phyloP scores from a whole-genome alignment of 2,797 vertebrate species.

The Sparidentex hasta region DNA sequence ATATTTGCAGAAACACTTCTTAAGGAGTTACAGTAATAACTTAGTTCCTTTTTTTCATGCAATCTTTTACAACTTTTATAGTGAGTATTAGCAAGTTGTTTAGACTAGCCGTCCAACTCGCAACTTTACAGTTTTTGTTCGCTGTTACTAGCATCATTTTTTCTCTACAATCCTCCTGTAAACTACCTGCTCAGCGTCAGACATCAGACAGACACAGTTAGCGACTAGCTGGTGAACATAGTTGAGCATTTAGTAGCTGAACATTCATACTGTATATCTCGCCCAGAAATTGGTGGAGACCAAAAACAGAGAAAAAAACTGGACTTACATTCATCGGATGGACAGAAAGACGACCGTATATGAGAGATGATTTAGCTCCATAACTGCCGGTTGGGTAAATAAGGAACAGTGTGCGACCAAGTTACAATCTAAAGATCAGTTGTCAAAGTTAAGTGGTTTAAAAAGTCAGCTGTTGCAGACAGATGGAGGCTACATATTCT shows the following conservation, averaged over 20 bases:
- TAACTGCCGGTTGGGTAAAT: not conserved
- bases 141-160: not conserved
- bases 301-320: constrained; percentile 1
- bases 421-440: not conserved
- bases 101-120: too few relatives aligned
- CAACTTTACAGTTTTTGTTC: not conserved
- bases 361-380: not conserved
- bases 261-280: not conserved
- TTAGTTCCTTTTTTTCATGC: not conserved
- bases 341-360: not conserved
- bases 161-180: too few relatives aligned
- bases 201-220: too few relatives aligned
- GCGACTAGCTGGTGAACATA: too few relatives aligned
- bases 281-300: not conserved
- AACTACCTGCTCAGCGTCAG: too few relatives aligned
- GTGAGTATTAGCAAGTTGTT: not conserved
- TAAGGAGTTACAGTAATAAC: not conserved
- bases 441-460: not conserved
- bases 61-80: not conserved
- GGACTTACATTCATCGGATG: not conserved
- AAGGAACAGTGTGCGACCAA: not conserved
- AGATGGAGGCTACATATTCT: not conserved
- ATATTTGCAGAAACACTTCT: not conserved
- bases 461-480: not conserved
- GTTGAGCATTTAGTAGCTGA: too few relatives aligned